These are phyloP conservation scores for Oreochromis niloticus DNA, from an alignment of 2,113 vertebrate genomes.

Conservation along the genomic window DNA sequence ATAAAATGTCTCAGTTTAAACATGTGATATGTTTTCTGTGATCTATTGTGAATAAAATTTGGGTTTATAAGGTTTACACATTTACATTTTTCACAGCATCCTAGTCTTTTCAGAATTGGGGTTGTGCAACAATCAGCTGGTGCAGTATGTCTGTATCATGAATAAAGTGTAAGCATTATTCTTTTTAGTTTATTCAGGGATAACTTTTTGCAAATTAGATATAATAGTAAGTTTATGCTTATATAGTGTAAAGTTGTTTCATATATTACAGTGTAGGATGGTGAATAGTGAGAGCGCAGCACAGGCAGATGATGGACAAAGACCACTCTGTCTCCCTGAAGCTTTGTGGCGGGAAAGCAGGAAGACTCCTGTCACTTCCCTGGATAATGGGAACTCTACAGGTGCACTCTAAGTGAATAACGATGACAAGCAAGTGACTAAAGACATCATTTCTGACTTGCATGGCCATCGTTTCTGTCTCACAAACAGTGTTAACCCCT, in stretches of 20 bases:
- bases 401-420: constrained; percentile 68
- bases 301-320: constrained; percentile 37
- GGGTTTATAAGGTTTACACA: background rate
- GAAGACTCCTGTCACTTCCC: constrained; percentile 45
- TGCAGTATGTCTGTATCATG: background rate
- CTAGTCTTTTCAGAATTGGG: background rate
- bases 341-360: constrained; percentile 26
- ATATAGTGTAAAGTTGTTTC: background rate
- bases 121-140: background rate
- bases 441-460: constrained; percentile 44
- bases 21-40: background rate
- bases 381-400: constrained; percentile 45
- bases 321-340: constrained; percentile 43
- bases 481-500: constrained; percentile 11
- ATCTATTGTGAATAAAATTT: background rate
- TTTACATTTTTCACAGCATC: background rate
- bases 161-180: background rate
- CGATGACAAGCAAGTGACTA: constrained; percentile 57
- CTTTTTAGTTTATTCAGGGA: background rate
- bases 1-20: background rate
- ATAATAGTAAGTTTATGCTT: background rate
- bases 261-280: constrained; percentile 21
- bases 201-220: background rate
- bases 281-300: background rate
- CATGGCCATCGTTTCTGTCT: constrained; percentile 13